Conservation (phyloP, 2,888 invertebrate genomes). For the Scaptomyza caliginosa region DNA sequence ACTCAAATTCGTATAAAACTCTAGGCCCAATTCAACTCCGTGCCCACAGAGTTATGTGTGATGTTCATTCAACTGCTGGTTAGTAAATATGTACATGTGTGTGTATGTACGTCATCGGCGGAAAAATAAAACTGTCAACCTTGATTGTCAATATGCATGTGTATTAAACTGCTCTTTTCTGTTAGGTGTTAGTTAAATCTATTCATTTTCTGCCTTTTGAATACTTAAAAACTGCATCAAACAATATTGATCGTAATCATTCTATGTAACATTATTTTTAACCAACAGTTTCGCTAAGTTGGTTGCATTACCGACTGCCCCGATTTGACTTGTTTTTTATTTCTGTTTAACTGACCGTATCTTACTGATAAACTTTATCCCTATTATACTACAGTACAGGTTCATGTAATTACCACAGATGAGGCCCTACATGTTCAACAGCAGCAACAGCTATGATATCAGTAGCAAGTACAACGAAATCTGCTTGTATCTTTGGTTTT, state of each 20-base stretch:
- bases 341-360: constrained; percentile 7
- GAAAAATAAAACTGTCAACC: constrained; percentile 13
- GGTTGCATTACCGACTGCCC: not conserved
- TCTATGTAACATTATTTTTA: too few relatives aligned
- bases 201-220: constrained; percentile 18
- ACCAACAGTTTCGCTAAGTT: too few relatives aligned
- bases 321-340: constrained; percentile 21
- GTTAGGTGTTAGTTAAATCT: constrained; percentile 36
- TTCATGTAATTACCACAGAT: constrained; percentile 21
- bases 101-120: not conserved
- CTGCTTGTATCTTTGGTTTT: constrained; percentile 52
- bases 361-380: not conserved
- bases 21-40: constrained; percentile 18
- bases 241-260: too few relatives aligned
- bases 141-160: constrained; percentile 46
- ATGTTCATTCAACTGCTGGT: constrained; percentile 36
- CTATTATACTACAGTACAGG: constrained; percentile 11
- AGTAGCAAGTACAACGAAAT: constrained; percentile 38
- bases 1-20: constrained; percentile 34
- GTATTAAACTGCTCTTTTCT: constrained; percentile 34
- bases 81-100: constrained; percentile 20
- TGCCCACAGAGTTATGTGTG: not conserved
- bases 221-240: too few relatives aligned
- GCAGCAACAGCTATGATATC: constrained; percentile 22
- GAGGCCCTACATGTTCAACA: constrained; percentile 60